Conservation (phyloP, 2,797 vertebrate genomes). For the Lutjanus campechanus region DNA sequence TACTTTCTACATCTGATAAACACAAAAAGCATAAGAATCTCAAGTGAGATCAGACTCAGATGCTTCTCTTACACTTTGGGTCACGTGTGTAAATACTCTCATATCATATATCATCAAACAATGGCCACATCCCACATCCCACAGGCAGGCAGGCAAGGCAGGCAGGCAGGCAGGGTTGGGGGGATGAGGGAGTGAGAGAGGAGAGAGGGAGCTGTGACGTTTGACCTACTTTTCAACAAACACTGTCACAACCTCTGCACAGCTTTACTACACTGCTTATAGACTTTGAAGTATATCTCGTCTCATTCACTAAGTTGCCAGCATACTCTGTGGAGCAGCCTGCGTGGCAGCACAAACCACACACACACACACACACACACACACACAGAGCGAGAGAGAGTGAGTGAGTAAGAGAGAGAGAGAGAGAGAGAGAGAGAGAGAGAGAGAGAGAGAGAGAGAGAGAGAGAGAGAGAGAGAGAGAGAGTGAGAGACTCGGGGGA, state of each 20-base stretch:
- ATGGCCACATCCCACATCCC: not conserved
- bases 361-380: not conserved
- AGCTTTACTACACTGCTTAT: not conserved
- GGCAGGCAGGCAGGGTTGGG: no score
- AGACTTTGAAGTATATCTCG: conserved; percentile 10
- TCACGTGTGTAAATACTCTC: conserved; percentile 12
- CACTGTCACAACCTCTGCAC: conserved; percentile 5
- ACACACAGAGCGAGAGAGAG: not conserved
- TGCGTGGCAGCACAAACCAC: conserved; percentile 47
- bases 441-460: not conserved
- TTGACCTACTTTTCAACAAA: conserved; percentile 39
- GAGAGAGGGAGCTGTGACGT: conserved; percentile 24
- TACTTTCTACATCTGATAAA: not conserved
- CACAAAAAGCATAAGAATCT: not conserved
- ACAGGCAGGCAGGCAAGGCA: no score
- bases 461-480: not conserved
- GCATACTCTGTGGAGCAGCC: not conserved
- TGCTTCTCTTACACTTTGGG: not conserved
- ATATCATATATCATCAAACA: conserved; percentile 15
- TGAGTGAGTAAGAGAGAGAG: not conserved
- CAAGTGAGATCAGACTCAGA: not conserved
- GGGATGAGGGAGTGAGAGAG: not conserved
- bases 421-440: not conserved
- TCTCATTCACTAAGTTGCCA: conserved; percentile 3
- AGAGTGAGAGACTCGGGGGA: not conserved